A percentile compares a stretch with the other conserved stretches of the same genome.
Evolutionary conservation across 2,113 vertebrate species (phyloP).

Genomic region (Vulpes lagopus): DNA sequence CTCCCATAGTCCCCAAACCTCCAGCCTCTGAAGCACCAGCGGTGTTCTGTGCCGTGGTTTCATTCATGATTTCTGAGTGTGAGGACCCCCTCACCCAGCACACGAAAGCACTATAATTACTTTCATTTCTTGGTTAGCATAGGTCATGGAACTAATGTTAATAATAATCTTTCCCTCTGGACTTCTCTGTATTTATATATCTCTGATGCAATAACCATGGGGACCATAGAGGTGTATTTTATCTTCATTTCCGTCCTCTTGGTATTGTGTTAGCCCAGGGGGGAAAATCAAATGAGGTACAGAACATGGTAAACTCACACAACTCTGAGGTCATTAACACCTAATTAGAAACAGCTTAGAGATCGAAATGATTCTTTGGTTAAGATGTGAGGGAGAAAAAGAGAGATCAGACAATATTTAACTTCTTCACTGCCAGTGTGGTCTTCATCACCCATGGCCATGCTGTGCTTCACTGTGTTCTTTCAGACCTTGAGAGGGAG

Average conservation of each 20-base stretch:
- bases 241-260: slow-evolving; percentile 85
- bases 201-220: slow-evolving; percentile 81
- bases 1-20: not conserved
- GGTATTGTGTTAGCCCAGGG: slow-evolving; percentile 84
- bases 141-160: slow-evolving; percentile 78
- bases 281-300: slow-evolving; percentile 86
- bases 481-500: slow-evolving; percentile 9
- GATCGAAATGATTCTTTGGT: slow-evolving; percentile 82
- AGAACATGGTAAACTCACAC: slow-evolving; percentile 86
- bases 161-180: slow-evolving; percentile 84
- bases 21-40: not conserved
- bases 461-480: too few relatives aligned
- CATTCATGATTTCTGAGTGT: slow-evolving; percentile 69
- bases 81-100: slow-evolving; percentile 35
- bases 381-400: slow-evolving; percentile 67
- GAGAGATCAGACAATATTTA: slow-evolving; percentile 73
- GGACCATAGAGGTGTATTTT: slow-evolving; percentile 81
- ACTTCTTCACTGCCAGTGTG: slow-evolving; percentile 68
- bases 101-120: slow-evolving; percentile 59
- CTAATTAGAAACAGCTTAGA: slow-evolving; percentile 88
- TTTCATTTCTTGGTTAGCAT: slow-evolving; percentile 73
- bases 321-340: slow-evolving; percentile 86
- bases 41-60: not conserved
- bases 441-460: not conserved
- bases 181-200: slow-evolving; percentile 84